Evolutionary conservation across 2,888 invertebrate species (phyloP).

Genomic region (Stegophylla sp.): DNA sequence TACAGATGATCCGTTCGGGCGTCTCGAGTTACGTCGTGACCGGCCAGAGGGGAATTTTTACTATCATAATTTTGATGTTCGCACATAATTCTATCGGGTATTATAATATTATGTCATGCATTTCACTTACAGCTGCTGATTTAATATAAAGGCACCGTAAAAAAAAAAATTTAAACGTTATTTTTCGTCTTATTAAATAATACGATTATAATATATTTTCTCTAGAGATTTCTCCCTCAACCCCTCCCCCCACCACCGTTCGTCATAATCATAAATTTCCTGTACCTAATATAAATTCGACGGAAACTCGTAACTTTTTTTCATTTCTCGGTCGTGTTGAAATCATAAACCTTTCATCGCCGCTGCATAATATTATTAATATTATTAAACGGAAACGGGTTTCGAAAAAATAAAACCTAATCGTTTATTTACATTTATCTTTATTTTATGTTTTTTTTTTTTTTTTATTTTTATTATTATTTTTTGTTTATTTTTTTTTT

Average conservation of each 20-base stretch:
- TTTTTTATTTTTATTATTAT: too few species aligned
- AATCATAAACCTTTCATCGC: slow-evolving; percentile 23
- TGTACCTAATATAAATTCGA: not conserved
- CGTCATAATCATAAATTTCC: slow-evolving; percentile 9
- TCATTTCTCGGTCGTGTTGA: slow-evolving; percentile 6
- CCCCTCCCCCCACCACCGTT: too few species aligned
- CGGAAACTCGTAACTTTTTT: slow-evolving; percentile 40
- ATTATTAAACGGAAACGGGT: not conserved
- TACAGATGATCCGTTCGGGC: too few species aligned
- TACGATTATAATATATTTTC: too few species aligned
- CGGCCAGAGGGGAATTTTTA: too few species aligned
- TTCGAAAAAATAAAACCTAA: not conserved
- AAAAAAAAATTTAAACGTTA: slow-evolving; percentile 6
- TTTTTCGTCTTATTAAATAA: not conserved
- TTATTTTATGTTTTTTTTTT: too few species aligned
- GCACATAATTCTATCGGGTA: too few species aligned
- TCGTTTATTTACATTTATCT: not conserved
- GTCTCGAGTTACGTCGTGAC: too few species aligned
- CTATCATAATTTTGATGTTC: too few species aligned
- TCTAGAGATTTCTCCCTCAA: not conserved
- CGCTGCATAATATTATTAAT: not conserved
- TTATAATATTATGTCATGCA: too few species aligned
- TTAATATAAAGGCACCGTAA: not conserved
- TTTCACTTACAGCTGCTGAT: not conserved
- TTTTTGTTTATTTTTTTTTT: too few species aligned